Evolutionary conservation across 2,797 vertebrate species (phyloP), one percentile per base, ranked within the genome.

Genomic region (Galago senegalensis): DNA sequence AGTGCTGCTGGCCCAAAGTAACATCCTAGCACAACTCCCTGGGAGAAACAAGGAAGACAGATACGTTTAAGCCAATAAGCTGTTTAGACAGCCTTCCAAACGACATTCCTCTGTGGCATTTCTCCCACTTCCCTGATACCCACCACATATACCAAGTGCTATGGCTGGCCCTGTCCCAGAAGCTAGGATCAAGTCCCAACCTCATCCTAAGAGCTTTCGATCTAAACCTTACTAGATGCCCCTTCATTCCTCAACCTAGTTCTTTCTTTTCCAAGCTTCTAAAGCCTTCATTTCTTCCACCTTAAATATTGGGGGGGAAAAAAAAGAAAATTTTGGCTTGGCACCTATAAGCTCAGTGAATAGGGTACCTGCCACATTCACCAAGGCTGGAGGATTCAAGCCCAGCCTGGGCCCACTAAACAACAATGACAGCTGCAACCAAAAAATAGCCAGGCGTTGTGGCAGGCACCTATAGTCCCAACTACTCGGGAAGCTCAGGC

Each of bases 1-100:
- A 99, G 99, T 1, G 99, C 99, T 0, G 99, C 99, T 0, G 99
- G 99, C 40, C 99, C 99, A 0, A 99, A 99, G 98, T 99, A 99
- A 90, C 99, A 99, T 6, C 99, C 99, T 96, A 99, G 97, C 3
- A 99, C 99, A 0, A 98, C 99, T 0, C 99, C 99, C 99, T 99
- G 96, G 18, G 53, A 56, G 10, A 67, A 27, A 40, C 14, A 65
- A 81, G 43, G 27, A n/a, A 53, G 34, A 84, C 29, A 87, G 60
- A n/a, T 7, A 29, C 1, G 40, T 23, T 9, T 77, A 70, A 25
- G 37, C 80, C n/a, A 46, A 70, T 31, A 23, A 56, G 4, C 37
- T 43, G 82, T 89, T 89, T 7, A 86, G 84, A 67, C 3, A 16
- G 53, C 8, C 25, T 34, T 11, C 5, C 1, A 34, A 37, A 72